Percentiles rank a stretch among this genome's conserved stretches.
Conservation (phyloP, 2,888 invertebrate genomes). For the Horisme vitalbata region DNA sequence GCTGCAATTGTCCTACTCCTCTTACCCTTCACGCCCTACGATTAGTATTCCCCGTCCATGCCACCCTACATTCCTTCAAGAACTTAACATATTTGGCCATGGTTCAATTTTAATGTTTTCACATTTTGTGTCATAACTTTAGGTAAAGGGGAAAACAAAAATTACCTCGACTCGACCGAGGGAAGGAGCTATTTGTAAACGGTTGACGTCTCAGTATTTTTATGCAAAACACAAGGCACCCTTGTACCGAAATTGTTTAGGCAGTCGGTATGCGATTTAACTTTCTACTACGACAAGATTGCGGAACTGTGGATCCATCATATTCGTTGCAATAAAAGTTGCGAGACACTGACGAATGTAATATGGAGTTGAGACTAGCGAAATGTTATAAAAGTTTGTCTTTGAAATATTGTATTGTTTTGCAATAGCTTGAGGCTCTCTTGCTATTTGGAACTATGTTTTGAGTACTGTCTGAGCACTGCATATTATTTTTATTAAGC, state of each 20-base stretch:
- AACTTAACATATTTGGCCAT: slow-evolving; percentile 76
- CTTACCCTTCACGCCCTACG: slow-evolving; percentile 42
- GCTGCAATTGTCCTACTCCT: slow-evolving; percentile 39
- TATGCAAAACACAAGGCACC: slow-evolving; percentile 68
- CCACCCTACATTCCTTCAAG: slow-evolving; percentile 58
- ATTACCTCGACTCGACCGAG: slow-evolving; percentile 60
- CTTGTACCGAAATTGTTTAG: slow-evolving; percentile 73
- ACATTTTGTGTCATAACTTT: slow-evolving; percentile 76
- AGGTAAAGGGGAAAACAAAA: slow-evolving; percentile 70
- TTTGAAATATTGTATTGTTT: slow-evolving; percentile 58
- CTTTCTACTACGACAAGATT: slow-evolving; percentile 62
- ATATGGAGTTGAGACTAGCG: slow-evolving; percentile 57
- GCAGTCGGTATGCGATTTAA: slow-evolving; percentile 62
- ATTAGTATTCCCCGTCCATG: slow-evolving; percentile 66
- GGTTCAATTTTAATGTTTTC: slow-evolving; percentile 79
- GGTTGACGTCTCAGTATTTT: slow-evolving; percentile 76
- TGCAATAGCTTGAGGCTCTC: slow-evolving; percentile 48
- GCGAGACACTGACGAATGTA: slow-evolving; percentile 76
- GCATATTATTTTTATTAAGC: slow-evolving; percentile 8
- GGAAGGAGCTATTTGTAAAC: slow-evolving; percentile 77
- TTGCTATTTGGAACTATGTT: slow-evolving; percentile 42
- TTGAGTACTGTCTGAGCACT: slow-evolving; percentile 25
- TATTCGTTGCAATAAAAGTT: slow-evolving; percentile 75
- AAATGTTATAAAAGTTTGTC: slow-evolving; percentile 58
- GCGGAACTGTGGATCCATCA: slow-evolving; percentile 61